A percentile compares a stretch with the other conserved stretches of the same genome.
Conservation (phyloP, 2,113 vertebrate species). For the Recurvirostra avosetta region DNA sequence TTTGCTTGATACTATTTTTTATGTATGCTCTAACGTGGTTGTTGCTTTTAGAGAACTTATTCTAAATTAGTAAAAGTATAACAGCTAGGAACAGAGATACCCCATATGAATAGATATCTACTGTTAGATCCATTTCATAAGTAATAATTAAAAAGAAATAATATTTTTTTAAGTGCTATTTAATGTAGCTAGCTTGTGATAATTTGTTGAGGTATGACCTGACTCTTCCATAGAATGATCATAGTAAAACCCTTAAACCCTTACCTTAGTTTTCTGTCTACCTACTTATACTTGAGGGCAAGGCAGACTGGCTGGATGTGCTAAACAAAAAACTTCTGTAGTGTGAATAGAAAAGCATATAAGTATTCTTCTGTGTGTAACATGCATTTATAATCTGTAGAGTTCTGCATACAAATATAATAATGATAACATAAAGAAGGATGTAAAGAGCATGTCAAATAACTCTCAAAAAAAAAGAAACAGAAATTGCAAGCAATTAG, state of each 20-base stretch:
- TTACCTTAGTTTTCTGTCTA: background rate
- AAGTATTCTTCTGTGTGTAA: background rate
- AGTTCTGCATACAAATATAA: background rate
- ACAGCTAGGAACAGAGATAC: background rate
- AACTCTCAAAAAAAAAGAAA: background rate
- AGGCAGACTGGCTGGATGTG: background rate
- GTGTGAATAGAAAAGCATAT: background rate
- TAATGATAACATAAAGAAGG: background rate
- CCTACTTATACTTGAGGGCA: background rate
- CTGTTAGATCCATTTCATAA: background rate
- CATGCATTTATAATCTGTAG: background rate
- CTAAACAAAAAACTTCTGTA: background rate
- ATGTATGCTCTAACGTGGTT: rapidly evolving
- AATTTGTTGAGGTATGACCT: background rate
- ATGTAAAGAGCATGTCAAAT: background rate
- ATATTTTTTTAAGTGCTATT: background rate
- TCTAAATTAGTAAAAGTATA: background rate
- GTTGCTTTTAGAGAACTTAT: background rate
- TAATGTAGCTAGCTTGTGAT: background rate
- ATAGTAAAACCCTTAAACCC: background rate
- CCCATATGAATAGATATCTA: background rate
- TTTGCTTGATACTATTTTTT: background rate
- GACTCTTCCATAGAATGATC: background rate
- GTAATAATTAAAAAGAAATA: background rate
- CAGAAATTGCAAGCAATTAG: background rate